Evolutionary conservation across 2,113 vertebrate genomes (phyloP).

Genomic region (Psilopsiagon aurifrons): DNA sequence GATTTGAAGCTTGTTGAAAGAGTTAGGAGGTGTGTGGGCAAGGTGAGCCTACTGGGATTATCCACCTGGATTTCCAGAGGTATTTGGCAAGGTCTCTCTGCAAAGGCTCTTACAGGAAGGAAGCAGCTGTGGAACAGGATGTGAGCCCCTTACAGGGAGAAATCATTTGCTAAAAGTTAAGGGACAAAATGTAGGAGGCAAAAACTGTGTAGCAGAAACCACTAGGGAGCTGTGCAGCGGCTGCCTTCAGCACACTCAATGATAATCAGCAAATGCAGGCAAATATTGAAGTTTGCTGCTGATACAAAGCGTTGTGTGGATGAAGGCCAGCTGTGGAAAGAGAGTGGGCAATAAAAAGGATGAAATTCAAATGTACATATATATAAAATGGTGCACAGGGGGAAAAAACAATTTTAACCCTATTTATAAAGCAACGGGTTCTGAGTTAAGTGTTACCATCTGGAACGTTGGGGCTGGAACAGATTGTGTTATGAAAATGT

Average conservation of each 20-base stretch:
- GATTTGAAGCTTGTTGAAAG: neutral
- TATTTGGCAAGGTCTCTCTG: neutral
- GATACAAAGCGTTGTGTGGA: neutral
- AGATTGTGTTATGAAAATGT: neutral
- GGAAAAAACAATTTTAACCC: constrained; percentile 22
- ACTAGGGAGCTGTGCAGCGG: neutral
- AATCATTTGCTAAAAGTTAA: neutral
- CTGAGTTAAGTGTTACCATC: neutral
- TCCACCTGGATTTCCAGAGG: neutral
- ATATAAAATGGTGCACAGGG: constrained; percentile 20
- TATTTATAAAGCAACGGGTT: constrained; percentile 13
- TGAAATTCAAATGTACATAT: neutral
- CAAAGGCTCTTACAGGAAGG: neutral
- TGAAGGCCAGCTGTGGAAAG: neutral
- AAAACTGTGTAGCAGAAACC: neutral
- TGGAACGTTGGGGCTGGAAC: neutral
- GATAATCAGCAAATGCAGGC: neutral
- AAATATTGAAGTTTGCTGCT: neutral
- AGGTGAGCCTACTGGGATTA: neutral
- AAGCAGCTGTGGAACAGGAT: neutral
- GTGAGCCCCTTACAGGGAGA: neutral
- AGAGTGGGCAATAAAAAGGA: neutral
- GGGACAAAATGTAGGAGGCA: neutral
- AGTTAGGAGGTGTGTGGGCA: neutral
- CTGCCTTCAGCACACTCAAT: neutral